Evolutionary conservation across 2,797 vertebrate genomes (phyloP).

Genomic region (Adelosebastes latens): DNA sequence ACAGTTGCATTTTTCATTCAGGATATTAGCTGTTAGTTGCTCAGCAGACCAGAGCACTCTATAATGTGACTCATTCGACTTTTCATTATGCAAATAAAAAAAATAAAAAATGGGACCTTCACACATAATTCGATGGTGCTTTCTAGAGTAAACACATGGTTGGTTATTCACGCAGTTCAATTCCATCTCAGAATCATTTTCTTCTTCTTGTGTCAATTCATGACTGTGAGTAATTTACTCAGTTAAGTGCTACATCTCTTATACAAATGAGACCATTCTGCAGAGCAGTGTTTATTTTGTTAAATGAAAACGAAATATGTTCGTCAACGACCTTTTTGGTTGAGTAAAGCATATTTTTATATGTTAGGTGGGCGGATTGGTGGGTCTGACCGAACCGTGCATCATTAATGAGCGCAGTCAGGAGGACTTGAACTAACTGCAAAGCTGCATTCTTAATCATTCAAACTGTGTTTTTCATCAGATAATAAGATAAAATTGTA

Average conservation of each 20-base stretch:
- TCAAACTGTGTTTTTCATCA: no score
- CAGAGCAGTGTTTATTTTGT: no score
- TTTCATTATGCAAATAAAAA: neutral
- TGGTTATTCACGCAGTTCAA: neutral
- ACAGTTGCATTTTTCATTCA: neutral
- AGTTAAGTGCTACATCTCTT: no score
- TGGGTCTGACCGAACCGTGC: no score
- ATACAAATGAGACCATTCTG: no score
- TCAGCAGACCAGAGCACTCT: neutral
- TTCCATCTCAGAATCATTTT: neutral
- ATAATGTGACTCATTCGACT: neutral
- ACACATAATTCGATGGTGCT: neutral
- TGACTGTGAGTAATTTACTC: neutral
- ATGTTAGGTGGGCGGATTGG: no score
- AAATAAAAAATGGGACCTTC: neutral
- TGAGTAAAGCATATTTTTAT: fast-evolving
- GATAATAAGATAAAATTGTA: no score
- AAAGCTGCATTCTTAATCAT: no score
- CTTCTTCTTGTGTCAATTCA: neutral
- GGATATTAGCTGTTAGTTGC: neutral
- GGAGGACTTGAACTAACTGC: no score
- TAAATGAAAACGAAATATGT: no score
- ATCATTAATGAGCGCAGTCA: no score
- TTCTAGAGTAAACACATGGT: neutral
- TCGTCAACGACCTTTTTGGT: no score